Evolutionary conservation across 2,113 vertebrate species (phyloP).

Genomic region (Microtus oregoni): DNA sequence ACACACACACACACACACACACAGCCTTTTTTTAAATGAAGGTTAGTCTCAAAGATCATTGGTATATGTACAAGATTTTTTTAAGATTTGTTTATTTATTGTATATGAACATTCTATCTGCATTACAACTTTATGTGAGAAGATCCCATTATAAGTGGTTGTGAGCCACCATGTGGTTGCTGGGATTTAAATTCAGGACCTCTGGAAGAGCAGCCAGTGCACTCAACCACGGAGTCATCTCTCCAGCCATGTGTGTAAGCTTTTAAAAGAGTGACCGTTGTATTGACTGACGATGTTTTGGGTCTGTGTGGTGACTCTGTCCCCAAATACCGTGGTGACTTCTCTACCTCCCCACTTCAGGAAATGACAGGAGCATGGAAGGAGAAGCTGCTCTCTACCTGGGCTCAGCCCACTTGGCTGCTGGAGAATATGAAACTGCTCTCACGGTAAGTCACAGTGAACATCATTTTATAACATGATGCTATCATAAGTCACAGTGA

Average conservation of each 20-base stretch:
- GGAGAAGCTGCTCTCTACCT: conserved; percentile 89
- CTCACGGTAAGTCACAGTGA: conserved; percentile 85
- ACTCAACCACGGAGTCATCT: too few species aligned
- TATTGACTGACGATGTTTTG: neutral
- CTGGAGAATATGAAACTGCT: conserved; percentile 86
- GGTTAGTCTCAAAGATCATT: conserved; percentile 1
- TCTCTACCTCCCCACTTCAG: conserved; percentile 79
- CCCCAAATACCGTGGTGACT: conserved; percentile 17
- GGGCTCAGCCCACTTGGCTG: conserved; percentile 86
- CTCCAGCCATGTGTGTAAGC: neutral
- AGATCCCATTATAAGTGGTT: too few species aligned
- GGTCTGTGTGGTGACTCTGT: neutral
- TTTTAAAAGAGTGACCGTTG: neutral
- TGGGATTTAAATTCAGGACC: too few species aligned
- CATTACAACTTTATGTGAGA: too few species aligned
- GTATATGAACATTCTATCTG: too few species aligned
- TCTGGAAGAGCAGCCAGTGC: too few species aligned
- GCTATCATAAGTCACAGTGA: conserved; percentile 43
- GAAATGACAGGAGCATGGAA: conserved; percentile 84
- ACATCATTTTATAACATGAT: neutral
- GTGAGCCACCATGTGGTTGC: too few species aligned
- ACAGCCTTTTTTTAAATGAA: neutral
- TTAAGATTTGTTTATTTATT: too few species aligned
- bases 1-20: neutral
- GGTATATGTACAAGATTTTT: neutral